Base-by-base conservation (phyloP, 2,888 invertebrate genomes). In the Cabera pusaria region DNA sequence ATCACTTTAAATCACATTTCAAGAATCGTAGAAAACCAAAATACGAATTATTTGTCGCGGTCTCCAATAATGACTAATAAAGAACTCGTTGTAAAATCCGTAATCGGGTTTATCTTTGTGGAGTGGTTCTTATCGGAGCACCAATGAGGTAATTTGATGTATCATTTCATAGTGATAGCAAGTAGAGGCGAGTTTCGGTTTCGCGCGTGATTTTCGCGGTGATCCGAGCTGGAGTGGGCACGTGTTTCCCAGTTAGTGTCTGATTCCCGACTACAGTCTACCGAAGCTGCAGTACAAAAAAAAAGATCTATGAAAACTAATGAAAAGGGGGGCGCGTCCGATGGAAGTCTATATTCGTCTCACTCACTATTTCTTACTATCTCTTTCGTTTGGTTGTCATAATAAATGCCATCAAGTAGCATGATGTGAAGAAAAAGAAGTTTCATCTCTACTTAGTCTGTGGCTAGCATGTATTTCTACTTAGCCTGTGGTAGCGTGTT, bases 151-250 rank as follows among this genome's bases (percentile, higher is more conserved):
- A 79, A 79, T 74, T 72, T 64, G 72, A 72, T 82, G 81, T 83
- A 76, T 84, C 82, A 83, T 79, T 76, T 73, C 65, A 64, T 69
- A 58, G 71, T 76, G 83, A 85, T 84, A 84, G 82, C 72, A 64
- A 59, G 14, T 14, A 53, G 51, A 63, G 58, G 48, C 49, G 37
- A 23, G 40, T 18, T 35, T 44, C 46, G 44, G 34, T 29, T 47
- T 48, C 43, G 48, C 59, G 61, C 53, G 56, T 38, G 36, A 51
- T 52, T 27, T 28, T 23, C 43, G 42, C 44, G 45, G 38, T 33
- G 40, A 23, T 21, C 16, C 31, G 21, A 23, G 26, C 36, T 22
- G 35, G 37, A 35, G 11, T 32, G 27, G 33, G 24, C 38, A 38
- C 62, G 59, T 62, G 57, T 34, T 53, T 32, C 51, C 33, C 26